These are phyloP conservation scores for Ia io DNA, from an alignment of 2,113 vertebrate species.

Conservation along the genomic window DNA sequence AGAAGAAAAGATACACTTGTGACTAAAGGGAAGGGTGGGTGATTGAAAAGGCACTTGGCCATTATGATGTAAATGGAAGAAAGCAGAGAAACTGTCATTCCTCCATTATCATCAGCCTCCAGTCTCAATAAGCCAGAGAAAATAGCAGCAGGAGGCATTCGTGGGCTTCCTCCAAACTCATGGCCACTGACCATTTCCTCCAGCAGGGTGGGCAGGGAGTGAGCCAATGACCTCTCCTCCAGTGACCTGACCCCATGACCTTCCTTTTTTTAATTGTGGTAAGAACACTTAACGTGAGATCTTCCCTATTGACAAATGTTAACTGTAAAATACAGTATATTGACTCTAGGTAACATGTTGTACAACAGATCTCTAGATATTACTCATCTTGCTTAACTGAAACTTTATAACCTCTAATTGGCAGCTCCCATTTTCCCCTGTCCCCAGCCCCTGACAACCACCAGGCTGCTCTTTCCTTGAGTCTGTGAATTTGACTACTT, in stretches of 20 bases:
- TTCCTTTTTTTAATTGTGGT: not conserved
- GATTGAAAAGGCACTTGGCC: not conserved
- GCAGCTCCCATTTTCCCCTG: not conserved
- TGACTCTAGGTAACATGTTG: not conserved
- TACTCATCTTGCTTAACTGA: not conserved
- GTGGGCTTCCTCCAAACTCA: not conserved
- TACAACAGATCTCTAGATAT: not conserved
- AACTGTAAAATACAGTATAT: no score
- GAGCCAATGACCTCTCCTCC: not conserved
- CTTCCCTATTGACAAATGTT: not conserved
- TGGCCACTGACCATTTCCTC: not conserved
- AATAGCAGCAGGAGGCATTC: accelerated
- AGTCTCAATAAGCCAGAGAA: not conserved
- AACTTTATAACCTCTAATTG: not conserved
- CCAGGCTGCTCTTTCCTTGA: not conserved
- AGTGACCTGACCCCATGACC: not conserved
- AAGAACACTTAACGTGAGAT: not conserved
- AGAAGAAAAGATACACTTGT: not conserved
- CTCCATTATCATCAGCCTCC: not conserved
- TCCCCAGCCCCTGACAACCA: not conserved
- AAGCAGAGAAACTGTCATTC: not conserved
- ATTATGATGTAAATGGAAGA: not conserved
- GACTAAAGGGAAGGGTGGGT: not conserved
- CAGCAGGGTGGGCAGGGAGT: not conserved
- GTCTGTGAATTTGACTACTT: not conserved